Evolutionary conservation across 1,140 invertebrate species (phyloP), one percentile per base, ranked within the genome.

Genomic region (Probaryconus sp.): DNA sequence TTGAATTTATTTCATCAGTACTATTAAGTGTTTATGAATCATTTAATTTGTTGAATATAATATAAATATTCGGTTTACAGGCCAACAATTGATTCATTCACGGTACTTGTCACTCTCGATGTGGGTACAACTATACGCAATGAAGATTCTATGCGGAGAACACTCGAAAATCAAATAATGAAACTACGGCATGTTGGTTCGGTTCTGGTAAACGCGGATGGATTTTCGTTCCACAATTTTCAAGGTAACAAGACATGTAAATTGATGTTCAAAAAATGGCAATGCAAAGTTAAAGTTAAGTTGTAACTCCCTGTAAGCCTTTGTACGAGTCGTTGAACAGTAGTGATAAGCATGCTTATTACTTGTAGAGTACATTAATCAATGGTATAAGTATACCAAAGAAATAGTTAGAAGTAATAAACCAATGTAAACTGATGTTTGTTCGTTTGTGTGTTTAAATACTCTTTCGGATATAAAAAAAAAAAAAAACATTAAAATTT

Each of bases 101-200:
- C 77, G 13, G 81, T 83, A 0, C 76, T 81, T 50, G 83, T 83
- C 10, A 81, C 81, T 4, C 45, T 88, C n/a, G 83, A 87, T 48
- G 56, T 88, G 33, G 82, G 83, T 1, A 84, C 81, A 7, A 86
- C 82, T 9, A 81, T 79, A 37, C 78, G 67, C 6, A 76, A 80
- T 20, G 82, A 85, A 43, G 14, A 73, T 6, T 72, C 82, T 35
- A 71, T 88, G 30, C 78, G 75, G 7, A 31, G 67, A 11, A 51
- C 81, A 5, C 71, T 88, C 21, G 79, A 83, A 42, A 30, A 78
- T 20, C 82, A 85, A 75, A 71, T n/a, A n/a, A n/a, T 87, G 51
- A 53, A 74, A 10, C 73, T 65, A 2, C 84, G 87, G 45, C 76
- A 79, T 1, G 76, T 87, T 70, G 85, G 81, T 14, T 74, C 68